A percentile compares a stretch with the other conserved stretches of the same genome.
phyloP scores from a whole-genome alignment of 2,797 vertebrate genomes.

The Capromys pilorides region DNA sequence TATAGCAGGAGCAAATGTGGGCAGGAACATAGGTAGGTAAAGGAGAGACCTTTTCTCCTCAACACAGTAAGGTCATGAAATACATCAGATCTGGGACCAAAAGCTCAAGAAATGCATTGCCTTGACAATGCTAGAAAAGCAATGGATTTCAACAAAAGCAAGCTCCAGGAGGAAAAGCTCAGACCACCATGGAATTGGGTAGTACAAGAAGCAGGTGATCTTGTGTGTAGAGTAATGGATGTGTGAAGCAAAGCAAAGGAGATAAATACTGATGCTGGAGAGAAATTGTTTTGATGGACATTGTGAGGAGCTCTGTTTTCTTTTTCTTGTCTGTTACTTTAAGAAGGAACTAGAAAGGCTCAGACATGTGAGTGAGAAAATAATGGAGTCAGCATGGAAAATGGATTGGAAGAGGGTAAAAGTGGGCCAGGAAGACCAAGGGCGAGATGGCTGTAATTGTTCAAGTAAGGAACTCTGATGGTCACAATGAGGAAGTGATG shows the following conservation, averaged over 20 bases:
- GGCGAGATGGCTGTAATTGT: background rate
- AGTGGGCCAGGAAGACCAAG: background rate
- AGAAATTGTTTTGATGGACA: background rate
- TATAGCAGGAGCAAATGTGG: background rate
- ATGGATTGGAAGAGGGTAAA: background rate
- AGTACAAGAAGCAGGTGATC: background rate
- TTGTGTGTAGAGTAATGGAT: background rate
- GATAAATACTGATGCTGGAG: background rate
- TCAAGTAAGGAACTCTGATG: background rate
- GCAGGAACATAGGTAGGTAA: background rate
- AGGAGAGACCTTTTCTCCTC: background rate
- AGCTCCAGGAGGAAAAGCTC: background rate
- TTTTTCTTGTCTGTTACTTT: background rate
- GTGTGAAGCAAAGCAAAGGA: background rate
- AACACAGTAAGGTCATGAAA: background rate
- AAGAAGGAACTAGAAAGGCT: background rate
- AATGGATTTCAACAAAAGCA: background rate
- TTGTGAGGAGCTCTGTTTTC: background rate
- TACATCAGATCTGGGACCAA: background rate
- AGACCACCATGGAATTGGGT: background rate
- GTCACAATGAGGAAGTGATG: background rate
- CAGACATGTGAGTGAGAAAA: background rate
- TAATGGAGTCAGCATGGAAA: background rate
- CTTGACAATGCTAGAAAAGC: background rate
- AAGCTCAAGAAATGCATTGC: background rate